These are phyloP conservation scores for Diplosoma virens DNA, from an alignment of 23 tunicate genomes.

Conservation along the genomic window DNA sequence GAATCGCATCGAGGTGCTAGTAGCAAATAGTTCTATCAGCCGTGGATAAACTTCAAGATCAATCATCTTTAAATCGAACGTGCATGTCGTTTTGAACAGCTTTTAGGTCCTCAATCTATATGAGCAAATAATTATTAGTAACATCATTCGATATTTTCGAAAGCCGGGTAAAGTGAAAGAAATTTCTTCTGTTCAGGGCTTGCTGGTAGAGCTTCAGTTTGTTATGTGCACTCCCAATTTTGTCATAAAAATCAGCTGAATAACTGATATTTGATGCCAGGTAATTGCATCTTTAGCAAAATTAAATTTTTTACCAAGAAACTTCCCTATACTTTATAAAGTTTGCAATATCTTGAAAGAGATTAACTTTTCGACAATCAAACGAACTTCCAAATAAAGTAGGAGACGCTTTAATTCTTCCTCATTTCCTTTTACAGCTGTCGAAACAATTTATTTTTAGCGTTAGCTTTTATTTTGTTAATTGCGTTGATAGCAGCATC, in stretches of 20 bases:
- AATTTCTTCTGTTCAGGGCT: conserved; percentile 21
- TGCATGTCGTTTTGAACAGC: conserved; percentile 38
- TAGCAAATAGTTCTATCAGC: conserved; percentile 23
- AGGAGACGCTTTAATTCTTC: conserved; percentile 2
- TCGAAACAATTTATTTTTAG: conserved; percentile 8
- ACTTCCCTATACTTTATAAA: conserved; percentile 15
- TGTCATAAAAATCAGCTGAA: too few species aligned
- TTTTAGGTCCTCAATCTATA: conserved; percentile 30
- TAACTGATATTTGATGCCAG: conserved; percentile 6
- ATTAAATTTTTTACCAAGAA: conserved; percentile 22
- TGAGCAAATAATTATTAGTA: conserved; percentile 24
- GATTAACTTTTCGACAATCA: not conserved
- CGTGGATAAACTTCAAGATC: conserved; percentile 28
- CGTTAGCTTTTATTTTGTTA: conserved; percentile 26
- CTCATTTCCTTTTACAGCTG: too few species aligned
- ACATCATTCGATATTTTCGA: conserved; percentile 31
- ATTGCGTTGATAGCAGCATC: conserved; percentile 20
- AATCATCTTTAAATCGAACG: conserved; percentile 17
- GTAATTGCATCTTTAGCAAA: conserved; percentile 18
- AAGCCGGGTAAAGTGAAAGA: conserved; percentile 20
- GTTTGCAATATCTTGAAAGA: conserved; percentile 7
- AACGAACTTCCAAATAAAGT: conserved; percentile 1
- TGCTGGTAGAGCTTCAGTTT: conserved; percentile 17
- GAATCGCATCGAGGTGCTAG: conserved; percentile 26
- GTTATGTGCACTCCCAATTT: not conserved